Evolutionary conservation across 2,888 invertebrate genomes (phyloP).

Genomic region (Philaethria dido): DNA sequence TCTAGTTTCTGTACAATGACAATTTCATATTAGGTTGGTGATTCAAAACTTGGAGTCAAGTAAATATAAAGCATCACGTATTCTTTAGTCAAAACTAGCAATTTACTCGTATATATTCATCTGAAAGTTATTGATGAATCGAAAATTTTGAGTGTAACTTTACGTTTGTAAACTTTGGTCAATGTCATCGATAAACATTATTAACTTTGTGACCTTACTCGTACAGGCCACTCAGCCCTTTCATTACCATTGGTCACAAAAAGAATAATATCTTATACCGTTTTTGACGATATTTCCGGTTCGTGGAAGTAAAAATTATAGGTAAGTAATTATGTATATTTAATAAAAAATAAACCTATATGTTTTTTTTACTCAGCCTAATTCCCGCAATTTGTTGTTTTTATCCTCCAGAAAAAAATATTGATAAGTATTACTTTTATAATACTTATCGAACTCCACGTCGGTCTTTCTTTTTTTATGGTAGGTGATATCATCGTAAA

Average conservation of each 20-base stretch:
- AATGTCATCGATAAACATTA: not conserved
- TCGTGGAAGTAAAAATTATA: conserved; percentile 1
- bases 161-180: not conserved
- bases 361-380: no score
- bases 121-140: not conserved
- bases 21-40: no score
- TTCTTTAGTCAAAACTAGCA: not conserved
- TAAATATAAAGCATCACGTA: not conserved
- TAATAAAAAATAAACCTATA: no score
- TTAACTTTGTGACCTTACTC: conserved; percentile 2
- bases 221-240: conserved; percentile 13
- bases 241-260: conserved; percentile 7
- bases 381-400: no score
- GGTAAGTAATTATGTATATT: not conserved
- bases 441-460: no score
- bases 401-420: no score
- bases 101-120: no score
- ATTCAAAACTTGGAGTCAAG: no score
- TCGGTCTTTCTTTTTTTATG: no score
- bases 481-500: no score
- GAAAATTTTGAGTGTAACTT: not conserved
- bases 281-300: not conserved
- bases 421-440: no score
- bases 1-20: no score
- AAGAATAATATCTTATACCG: conserved; percentile 1